Percentiles rank a stretch among this genome's conserved stretches.
These are phyloP conservation scores for Barypeithes pellucidus DNA, from an alignment of 2,888 invertebrate genomes.

Conservation along the genomic window DNA sequence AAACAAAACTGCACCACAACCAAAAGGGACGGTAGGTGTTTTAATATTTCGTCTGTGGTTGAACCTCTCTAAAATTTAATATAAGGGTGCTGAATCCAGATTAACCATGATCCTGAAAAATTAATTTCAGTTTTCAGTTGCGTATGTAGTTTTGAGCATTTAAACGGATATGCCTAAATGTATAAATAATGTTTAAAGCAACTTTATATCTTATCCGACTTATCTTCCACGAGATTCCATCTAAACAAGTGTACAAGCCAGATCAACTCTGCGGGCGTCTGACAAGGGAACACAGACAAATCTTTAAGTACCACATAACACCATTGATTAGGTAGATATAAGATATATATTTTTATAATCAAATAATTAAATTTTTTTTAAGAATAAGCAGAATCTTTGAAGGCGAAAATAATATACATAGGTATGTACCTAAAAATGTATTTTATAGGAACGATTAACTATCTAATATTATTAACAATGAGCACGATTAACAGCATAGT, in stretches of 20 bases:
- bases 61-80: too few relatives aligned
- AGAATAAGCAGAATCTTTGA: too few relatives aligned
- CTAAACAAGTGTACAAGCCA: conserved; percentile 45
- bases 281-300: conserved; percentile 46
- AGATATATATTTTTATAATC: background rate
- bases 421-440: too few relatives aligned
- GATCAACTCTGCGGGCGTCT: conserved; percentile 46
- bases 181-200: conserved; percentile 32
- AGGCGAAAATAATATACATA: too few relatives aligned
- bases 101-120: background rate
- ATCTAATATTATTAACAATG: too few relatives aligned
- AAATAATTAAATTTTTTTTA: too few relatives aligned
- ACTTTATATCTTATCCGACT: conserved; percentile 43
- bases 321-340: background rate
- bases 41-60: too few relatives aligned
- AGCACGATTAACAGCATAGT: too few relatives aligned
- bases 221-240: conserved; percentile 49
- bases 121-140: background rate
- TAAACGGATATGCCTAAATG: conserved; percentile 25
- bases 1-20: too few relatives aligned
- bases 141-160: background rate
- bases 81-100: too few relatives aligned
- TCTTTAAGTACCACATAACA: conserved; percentile 14
- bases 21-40: too few relatives aligned
- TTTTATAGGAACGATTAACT: too few relatives aligned